phyloP scores from a whole-genome alignment of 1,140 invertebrate species.

The Cephus cinctus region DNA sequence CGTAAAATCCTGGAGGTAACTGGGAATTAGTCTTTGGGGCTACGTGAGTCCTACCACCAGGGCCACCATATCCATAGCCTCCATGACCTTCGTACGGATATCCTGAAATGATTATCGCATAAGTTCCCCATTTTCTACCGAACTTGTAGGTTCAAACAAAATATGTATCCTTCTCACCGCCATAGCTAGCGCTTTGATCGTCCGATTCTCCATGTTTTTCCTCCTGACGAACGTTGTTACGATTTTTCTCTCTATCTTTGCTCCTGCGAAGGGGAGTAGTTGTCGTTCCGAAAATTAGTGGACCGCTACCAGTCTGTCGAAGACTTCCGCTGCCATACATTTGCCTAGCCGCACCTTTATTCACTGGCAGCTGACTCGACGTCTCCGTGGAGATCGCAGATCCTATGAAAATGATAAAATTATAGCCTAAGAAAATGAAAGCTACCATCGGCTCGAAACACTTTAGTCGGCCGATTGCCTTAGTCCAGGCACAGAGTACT shows the following conservation, averaged over 20 bases:
- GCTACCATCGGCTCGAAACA: neutral
- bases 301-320: conserved; percentile 37
- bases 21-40: conserved; percentile 18
- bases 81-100: conserved; percentile 18
- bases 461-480: neutral
- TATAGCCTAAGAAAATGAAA: conserved; percentile 5
- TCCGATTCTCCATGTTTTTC: conserved; percentile 24
- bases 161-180: too few species aligned
- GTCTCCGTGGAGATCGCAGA: conserved; percentile 12
- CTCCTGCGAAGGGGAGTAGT: conserved; percentile 18
- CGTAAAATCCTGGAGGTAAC: conserved; percentile 29
- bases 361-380: conserved; percentile 40
- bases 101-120: conserved; percentile 9
- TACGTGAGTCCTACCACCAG: conserved; percentile 14
- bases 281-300: conserved; percentile 23
- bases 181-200: conserved; percentile 9
- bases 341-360: conserved; percentile 59
- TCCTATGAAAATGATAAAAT: conserved; percentile 16
- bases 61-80: conserved; percentile 20
- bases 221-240: conserved; percentile 28
- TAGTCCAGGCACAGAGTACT: neutral
- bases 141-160: conserved; percentile 12
- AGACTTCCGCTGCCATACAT: conserved; percentile 61
- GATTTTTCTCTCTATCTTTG: conserved; percentile 24
- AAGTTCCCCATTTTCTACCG: neutral